Evolutionary conservation across 2,113 vertebrate species (phyloP).

Genomic region (Chaetorhynchus papuensis): DNA sequence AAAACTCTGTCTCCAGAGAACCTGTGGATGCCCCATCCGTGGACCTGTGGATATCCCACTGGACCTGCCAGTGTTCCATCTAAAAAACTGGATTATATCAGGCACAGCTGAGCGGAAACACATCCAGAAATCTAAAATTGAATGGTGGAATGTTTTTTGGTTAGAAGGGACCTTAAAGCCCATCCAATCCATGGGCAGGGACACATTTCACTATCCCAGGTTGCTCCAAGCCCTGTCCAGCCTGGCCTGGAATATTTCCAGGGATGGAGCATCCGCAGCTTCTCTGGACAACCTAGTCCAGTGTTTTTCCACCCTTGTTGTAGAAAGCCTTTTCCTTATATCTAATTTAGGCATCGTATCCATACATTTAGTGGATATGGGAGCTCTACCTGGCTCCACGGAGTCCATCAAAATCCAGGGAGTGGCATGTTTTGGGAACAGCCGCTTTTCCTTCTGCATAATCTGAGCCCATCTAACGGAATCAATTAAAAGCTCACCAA

Average conservation of each 20-base stretch:
- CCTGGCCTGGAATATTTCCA: neutral
- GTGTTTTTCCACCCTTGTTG: fast-evolving
- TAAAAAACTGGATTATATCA: neutral
- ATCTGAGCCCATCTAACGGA: fast-evolving
- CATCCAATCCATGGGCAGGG: neutral
- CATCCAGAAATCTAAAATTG: neutral
- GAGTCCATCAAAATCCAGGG: neutral
- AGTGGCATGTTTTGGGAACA: neutral
- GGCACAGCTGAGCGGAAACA: neutral
- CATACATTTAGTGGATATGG: neutral
- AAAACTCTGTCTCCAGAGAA: neutral
- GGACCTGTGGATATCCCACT: neutral
- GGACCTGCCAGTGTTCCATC: neutral
- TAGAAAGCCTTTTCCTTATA: neutral
- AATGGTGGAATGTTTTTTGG: neutral
- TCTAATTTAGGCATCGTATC: neutral
- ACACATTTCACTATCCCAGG: neutral
- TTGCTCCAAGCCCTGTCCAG: neutral
- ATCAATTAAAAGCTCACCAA: neutral
- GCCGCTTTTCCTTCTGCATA: neutral
- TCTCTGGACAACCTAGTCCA: neutral
- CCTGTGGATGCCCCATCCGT: no score
- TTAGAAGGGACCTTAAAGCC: neutral
- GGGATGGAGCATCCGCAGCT: neutral
- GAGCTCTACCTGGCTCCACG: neutral